Evolutionary conservation across 35 echinoderm and acorn worm species (phyloP).

Genomic region (Antedon bifida): DNA sequence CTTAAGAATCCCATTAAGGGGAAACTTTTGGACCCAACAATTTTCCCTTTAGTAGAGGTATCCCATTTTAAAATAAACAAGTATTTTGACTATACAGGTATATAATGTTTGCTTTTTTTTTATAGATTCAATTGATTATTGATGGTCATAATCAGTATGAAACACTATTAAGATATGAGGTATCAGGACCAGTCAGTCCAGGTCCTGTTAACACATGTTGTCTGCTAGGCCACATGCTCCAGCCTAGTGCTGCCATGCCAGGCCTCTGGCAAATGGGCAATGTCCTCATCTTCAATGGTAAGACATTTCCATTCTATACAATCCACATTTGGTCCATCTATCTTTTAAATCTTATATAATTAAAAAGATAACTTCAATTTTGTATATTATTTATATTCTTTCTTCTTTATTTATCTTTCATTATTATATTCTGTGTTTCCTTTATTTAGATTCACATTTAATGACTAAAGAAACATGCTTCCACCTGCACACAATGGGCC

Average conservation of each 20-base stretch:
- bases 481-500: constrained; percentile 79
- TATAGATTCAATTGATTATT: constrained; percentile 32
- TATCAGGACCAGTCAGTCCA: not conserved
- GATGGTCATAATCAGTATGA: constrained; percentile 43
- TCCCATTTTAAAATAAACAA: too few species aligned
- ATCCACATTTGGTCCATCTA: too few species aligned
- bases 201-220: not conserved
- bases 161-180: constrained; percentile 4
- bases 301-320: constrained; percentile 1
- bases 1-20: too few species aligned
- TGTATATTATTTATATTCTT: too few species aligned
- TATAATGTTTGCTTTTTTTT: not conserved
- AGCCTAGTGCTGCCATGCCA: not conserved
- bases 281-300: constrained; percentile 53
- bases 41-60: too few species aligned
- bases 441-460: constrained; percentile 33
- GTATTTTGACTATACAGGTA: too few species aligned
- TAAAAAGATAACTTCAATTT: too few species aligned
- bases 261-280: constrained; percentile 51
- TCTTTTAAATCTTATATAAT: too few species aligned
- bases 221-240: constrained; percentile 36
- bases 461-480: constrained; percentile 51
- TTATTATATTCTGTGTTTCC: not conserved
- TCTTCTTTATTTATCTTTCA: too few species aligned
- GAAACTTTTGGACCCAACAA: too few species aligned